Evolutionary conservation across 2,888 invertebrate species (phyloP), one percentile per base, ranked within the genome.

Genomic region (Exocentrus adspersus): DNA sequence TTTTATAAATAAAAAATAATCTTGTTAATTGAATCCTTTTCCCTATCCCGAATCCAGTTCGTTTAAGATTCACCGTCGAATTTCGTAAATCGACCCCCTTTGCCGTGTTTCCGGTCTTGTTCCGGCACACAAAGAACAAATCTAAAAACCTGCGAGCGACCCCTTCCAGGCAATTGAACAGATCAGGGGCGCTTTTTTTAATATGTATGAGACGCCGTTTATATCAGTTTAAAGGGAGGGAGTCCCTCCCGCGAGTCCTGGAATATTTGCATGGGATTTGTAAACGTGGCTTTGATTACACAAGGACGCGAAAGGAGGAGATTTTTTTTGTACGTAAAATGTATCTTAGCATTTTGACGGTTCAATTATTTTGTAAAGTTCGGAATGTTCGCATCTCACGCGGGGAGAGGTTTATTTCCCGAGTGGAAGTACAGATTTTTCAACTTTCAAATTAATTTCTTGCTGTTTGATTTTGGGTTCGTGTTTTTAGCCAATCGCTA

Each of bases 181-280:
- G 43, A 54, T 54, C 54, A 43, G 28, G 54, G 19, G 43, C 28
- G 54, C 43, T 30, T 42, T 54, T 54, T 54, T 54, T 54, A 54
- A 54, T 54, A 54, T 54, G 54, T 54, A 54, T 54, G 54, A 43
- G 43, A 53, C 53, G 24, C 53, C 53, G 24, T 42, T 53, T 42
- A 42, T 42, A 53, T 42, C 54, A 43, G 28, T 53, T 43, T 54
- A 43, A n/a, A n/a, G n/a, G n/a, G n/a, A n/a, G 54, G 54, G 54
- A 19, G n/a, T 19, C n/a, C 28, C 6, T 2, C 37, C 37, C 37
- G 10, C 12, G 24, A 24, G 24, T 24, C 3, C 24, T 3, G 24
- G 7, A 24, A 37, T 37, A 37, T 37, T 37, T 37, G 37, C 37
- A 37, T 37, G 37, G 37, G 37, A 37, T 37, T 37, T 37, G 37